These are phyloP conservation scores for Drosophila mojavensis DNA, from an alignment of 1,140 invertebrate genomes.

Conservation along the genomic window DNA sequence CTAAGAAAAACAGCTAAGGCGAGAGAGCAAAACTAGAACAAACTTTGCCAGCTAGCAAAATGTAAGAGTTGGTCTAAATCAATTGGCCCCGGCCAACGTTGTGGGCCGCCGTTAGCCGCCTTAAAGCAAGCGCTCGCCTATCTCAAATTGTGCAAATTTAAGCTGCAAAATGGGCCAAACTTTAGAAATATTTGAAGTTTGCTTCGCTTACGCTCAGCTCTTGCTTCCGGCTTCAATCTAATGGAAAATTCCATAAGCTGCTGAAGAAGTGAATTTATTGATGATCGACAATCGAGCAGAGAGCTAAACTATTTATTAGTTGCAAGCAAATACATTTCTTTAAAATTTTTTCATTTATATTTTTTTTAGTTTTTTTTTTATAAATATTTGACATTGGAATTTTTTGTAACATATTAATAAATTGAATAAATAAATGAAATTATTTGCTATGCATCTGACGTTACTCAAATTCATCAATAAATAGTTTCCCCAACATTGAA, in stretches of 20 bases:
- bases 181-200: not conserved
- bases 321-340: too few relatives aligned
- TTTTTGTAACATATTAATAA: too few relatives aligned
- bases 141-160: not conserved
- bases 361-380: too few relatives aligned
- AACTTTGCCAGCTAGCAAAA: slow-evolving; percentile 16
- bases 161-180: not conserved
- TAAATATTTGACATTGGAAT: too few relatives aligned
- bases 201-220: not conserved
- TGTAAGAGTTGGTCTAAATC: slow-evolving; percentile 26
- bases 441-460: too few relatives aligned
- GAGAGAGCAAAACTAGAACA: slow-evolving; percentile 9
- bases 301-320: too few relatives aligned
- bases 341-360: too few relatives aligned
- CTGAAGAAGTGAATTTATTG: not conserved
- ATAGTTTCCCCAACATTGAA: too few relatives aligned
- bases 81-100: slow-evolving; percentile 28
- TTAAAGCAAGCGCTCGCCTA: slow-evolving; percentile 4
- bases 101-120: not conserved
- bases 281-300: too few relatives aligned
- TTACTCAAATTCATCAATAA: too few relatives aligned
- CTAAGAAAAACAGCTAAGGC: slow-evolving; percentile 32
- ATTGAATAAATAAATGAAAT: too few relatives aligned
- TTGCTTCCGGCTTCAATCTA: not conserved
- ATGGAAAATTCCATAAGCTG: not conserved